Conservation (phyloP, 2,797 vertebrate species). For the Pogonophryne albipinna region DNA sequence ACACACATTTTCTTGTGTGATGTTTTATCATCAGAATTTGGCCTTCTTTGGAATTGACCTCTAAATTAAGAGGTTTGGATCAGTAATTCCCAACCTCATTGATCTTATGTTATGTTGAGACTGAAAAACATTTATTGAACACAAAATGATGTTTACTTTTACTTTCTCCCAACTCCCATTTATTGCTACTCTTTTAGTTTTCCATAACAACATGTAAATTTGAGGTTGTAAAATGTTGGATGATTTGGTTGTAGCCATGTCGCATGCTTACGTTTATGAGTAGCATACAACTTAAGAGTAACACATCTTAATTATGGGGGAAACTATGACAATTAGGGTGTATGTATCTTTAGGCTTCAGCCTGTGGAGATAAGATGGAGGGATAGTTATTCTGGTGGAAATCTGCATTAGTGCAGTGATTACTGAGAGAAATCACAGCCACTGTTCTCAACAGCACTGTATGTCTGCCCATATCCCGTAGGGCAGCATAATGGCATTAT, state of each 20-base stretch:
- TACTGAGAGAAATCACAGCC: constrained; percentile 32
- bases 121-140: background rate
- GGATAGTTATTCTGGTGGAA: constrained; percentile 8
- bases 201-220: background rate
- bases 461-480: constrained; percentile 51
- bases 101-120: background rate
- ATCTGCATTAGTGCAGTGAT: constrained; percentile 20
- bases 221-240: background rate
- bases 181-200: background rate
- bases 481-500: constrained; percentile 64
- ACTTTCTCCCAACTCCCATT: background rate
- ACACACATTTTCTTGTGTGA: too few species aligned
- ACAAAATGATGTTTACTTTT: background rate
- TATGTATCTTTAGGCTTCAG: background rate
- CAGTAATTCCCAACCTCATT: background rate
- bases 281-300: background rate
- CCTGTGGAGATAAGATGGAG: background rate
- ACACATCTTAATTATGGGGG: background rate
- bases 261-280: background rate
- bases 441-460: constrained; percentile 28
- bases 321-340: background rate
- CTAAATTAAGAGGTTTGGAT: background rate
- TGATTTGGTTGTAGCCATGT: background rate
- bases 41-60: background rate
- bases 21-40: background rate